Evolutionary conservation across 2,888 invertebrate genomes (phyloP), one percentile per base, ranked within the genome.

Genomic region (Neelides folsomi): DNA sequence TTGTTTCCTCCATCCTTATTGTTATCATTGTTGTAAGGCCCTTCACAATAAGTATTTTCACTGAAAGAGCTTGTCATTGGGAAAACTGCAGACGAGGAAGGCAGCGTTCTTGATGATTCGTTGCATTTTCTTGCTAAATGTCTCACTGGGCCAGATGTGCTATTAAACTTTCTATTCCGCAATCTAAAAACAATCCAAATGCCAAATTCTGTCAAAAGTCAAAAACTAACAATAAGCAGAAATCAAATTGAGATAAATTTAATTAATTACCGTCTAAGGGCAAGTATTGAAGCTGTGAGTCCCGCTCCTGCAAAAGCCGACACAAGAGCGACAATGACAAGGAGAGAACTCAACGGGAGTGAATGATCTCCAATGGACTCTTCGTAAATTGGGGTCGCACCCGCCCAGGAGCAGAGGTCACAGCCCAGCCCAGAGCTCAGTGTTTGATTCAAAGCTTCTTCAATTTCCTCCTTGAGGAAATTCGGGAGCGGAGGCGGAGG

Each of bases 281-380:
- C 56, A 12, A 60, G 44, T 45, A 57, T 45, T 7, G 52, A 54
- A 8, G 59, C 58, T 10, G 58, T 64, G 18, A 64, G 48, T 27
- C 58, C 59, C n/a, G 59, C 59, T 27, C 64, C 64, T 7, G 55
- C 51, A 8, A 60, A 52, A 2, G 62, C 64, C 37, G 62, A 62
- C n/a, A 60, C 42, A 40, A 62, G 36, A 19, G 62, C 64, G 47
- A 64, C 64, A 46, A 62, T 58, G 37, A 60, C 47, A 38, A 64
- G 50, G n/a, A 62, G 54, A 20, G 60, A 55, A 38, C 58, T 64
- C 13, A 64, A 52, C 36, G 47, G 48, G 4, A 54, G 19, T 9
- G 50, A 7, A 35, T 7, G 38, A 38, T 18, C 42, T 10, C 34
- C 38, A 5, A 35, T n/a, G 16, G 37, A 27, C 10, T 47, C 48